phyloP scores from a whole-genome alignment of 2,113 vertebrate species.

The Antechinus stuartii region DNA sequence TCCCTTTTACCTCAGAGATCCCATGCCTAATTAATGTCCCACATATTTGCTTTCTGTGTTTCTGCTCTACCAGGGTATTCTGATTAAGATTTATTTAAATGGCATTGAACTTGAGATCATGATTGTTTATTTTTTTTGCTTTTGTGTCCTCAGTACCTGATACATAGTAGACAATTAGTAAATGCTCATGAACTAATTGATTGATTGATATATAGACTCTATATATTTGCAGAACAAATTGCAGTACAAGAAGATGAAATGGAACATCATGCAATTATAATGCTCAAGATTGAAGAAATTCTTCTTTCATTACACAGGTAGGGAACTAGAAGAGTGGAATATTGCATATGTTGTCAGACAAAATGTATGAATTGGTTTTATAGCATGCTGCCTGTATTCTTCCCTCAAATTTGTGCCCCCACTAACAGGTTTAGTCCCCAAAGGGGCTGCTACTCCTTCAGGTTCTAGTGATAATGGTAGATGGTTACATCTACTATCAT shows the following conservation, averaged over 20 bases:
- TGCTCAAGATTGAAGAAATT: neutral
- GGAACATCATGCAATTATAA: neutral
- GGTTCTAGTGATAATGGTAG: neutral
- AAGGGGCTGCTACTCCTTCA: neutral
- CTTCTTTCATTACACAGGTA: neutral
- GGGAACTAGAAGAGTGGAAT: too few relatives aligned
- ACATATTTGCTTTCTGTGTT: neutral
- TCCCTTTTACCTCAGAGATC: too few relatives aligned
- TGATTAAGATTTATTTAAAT: neutral
- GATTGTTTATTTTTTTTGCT: neutral
- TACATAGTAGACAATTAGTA: neutral
- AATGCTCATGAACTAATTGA: neutral
- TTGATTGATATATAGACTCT: neutral
- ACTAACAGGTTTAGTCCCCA: neutral
- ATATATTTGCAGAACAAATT: neutral
- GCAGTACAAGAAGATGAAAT: neutral
- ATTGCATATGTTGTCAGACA: neutral
- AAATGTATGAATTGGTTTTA: neutral
- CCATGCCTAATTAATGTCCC: neutral
- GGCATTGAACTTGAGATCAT: neutral
- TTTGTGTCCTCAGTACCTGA: neutral
- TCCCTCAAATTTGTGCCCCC: neutral
- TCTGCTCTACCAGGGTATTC: neutral
- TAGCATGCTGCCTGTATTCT: neutral
- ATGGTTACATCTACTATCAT: neutral